phyloP scores from a whole-genome alignment of 1,140 invertebrate genomes.

The Chironomus tepperi region DNA sequence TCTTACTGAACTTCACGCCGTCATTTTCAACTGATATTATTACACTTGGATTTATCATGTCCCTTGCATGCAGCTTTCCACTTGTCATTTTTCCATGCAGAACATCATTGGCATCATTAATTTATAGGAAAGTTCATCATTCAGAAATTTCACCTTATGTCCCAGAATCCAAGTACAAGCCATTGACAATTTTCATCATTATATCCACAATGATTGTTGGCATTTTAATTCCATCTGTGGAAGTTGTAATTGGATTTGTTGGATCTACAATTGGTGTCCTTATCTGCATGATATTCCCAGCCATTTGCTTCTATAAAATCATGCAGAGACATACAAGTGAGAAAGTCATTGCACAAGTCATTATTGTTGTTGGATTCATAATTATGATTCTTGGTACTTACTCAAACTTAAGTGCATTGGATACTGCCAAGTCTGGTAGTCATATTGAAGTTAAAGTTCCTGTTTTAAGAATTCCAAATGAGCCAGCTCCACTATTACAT shows the following conservation, averaged over 20 bases:
- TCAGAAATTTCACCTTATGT: constrained; percentile 45
- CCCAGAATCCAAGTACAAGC: constrained; percentile 67
- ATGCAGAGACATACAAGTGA: constrained; percentile 66
- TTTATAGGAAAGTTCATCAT: constrained; percentile 71
- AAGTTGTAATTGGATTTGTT: constrained; percentile 83
- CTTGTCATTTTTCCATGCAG: constrained; percentile 94
- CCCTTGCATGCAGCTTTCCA: constrained; percentile 91
- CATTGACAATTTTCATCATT: constrained; percentile 70
- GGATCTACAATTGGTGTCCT: constrained; percentile 93
- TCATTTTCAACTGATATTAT: constrained; percentile 76
- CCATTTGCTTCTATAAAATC: constrained; percentile 62
- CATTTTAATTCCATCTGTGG: constrained; percentile 77
- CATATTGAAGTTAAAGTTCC: constrained; percentile 27
- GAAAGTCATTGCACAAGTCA: constrained; percentile 57
- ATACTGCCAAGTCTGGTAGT: constrained; percentile 37
- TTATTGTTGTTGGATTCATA: constrained; percentile 51
- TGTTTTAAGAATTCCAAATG: constrained; percentile 30
- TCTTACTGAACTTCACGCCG: constrained; percentile 74
- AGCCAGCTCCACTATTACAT: constrained; percentile 27
- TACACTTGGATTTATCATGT: constrained; percentile 89
- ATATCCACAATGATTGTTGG: constrained; percentile 63
- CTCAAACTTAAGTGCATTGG: constrained; percentile 69
- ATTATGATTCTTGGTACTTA: constrained; percentile 81
- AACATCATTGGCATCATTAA: constrained; percentile 83
- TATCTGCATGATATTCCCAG: constrained; percentile 86